These are phyloP conservation scores for Scaptomyza cyrtandrae DNA, from an alignment of 2,888 invertebrate species.

Conservation along the genomic window DNA sequence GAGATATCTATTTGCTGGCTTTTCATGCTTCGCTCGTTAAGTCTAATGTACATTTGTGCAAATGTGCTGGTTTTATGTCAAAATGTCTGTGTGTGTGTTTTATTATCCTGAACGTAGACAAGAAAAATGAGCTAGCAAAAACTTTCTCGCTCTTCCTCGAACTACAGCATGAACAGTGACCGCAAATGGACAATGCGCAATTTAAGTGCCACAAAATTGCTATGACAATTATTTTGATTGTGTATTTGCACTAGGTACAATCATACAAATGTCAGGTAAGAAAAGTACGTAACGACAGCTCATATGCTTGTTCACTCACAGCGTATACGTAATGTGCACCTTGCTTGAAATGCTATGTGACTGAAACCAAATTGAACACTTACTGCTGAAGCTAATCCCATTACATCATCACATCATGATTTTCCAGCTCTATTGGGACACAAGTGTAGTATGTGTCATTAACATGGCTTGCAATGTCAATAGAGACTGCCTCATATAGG, in stretches of 20 bases:
- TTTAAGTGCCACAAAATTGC: conserved; percentile 28
- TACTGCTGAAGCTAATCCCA: neutral
- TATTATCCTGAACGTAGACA: conserved; percentile 1
- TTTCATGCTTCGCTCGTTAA: neutral
- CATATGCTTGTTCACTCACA: neutral
- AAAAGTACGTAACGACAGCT: conserved; percentile 8
- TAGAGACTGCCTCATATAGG: conserved; percentile 3
- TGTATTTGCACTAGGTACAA: conserved; percentile 8
- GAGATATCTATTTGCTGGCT: neutral
- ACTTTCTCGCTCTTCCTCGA: neutral
- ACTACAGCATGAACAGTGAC: conserved; percentile 6
- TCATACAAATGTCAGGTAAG: neutral
- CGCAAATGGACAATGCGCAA: conserved; percentile 29
- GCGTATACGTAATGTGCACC: conserved; percentile 37
- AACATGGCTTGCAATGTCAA: conserved; percentile 15
- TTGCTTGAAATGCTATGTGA: neutral
- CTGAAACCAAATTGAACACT: conserved; percentile 9
- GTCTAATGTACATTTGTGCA: conserved; percentile 12
- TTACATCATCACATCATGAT: too few species aligned
- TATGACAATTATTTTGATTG: conserved; percentile 27
- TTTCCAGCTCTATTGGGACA: too few species aligned
- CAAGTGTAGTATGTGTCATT: neutral
- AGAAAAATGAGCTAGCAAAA: neutral
- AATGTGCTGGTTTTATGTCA: conserved; percentile 11
- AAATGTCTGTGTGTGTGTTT: conserved; percentile 1